phyloP scores from a whole-genome alignment of 2,113 vertebrate species.

The Chloroceryle aenea region DNA sequence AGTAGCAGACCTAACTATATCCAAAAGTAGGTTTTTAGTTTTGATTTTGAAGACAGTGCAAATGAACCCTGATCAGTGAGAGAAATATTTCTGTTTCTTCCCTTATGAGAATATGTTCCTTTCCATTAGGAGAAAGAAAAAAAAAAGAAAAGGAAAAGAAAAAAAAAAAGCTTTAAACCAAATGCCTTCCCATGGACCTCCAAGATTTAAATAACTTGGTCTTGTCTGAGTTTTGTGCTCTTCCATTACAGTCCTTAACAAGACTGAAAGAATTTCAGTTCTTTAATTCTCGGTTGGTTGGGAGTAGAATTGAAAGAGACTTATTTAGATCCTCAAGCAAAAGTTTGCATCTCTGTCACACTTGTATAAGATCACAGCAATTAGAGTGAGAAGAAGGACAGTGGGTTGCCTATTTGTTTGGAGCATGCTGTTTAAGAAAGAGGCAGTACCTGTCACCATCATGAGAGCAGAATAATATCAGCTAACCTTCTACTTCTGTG shows the following conservation, averaged over 20 bases:
- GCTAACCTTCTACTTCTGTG: background rate
- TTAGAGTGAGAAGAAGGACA: background rate
- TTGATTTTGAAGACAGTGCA: background rate
- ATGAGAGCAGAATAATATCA: background rate
- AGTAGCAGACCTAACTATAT: background rate
- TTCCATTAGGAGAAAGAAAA: background rate
- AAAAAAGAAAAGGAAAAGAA: background rate
- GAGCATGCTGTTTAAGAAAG: background rate
- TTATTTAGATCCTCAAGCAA: background rate
- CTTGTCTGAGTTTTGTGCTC: background rate
- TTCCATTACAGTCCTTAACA: background rate
- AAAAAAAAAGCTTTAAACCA: background rate
- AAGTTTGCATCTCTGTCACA: background rate
- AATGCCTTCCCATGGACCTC: background rate
- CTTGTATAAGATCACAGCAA: background rate
- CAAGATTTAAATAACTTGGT: background rate
- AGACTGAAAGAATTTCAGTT: background rate
- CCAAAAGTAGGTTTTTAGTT: background rate
- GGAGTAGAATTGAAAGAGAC: background rate
- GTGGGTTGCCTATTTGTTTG: background rate
- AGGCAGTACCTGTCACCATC: background rate
- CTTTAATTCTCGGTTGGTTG: background rate
- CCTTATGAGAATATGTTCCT: background rate
- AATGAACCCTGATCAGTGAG: background rate
- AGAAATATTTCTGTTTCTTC: background rate